A percentile compares a stretch with the other conserved stretches of the same genome.
phyloP scores from a whole-genome alignment of 2,113 vertebrate genomes.

The Haemorhous mexicanus region DNA sequence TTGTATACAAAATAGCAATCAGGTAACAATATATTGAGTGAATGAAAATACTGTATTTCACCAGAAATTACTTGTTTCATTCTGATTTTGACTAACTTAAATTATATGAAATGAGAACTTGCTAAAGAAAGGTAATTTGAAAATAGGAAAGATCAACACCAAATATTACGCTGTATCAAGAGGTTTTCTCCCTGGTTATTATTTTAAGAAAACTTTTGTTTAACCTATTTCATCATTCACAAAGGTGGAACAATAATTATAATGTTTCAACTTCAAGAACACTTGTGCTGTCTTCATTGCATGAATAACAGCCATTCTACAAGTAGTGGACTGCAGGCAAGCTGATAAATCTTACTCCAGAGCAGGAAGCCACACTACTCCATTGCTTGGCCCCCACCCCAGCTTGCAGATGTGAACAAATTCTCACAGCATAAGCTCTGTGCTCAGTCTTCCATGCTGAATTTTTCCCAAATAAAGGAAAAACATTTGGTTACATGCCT shows the following conservation, averaged over 20 bases:
- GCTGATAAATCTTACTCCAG: background rate
- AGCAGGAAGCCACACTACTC: background rate
- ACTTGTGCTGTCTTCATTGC: background rate
- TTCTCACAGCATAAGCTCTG: background rate
- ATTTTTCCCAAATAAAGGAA: background rate
- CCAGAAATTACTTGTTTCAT: background rate
- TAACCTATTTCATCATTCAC: background rate
- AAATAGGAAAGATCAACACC: background rate
- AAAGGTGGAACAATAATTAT: background rate
- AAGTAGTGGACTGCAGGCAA: background rate
- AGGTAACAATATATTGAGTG: background rate
- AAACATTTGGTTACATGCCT: background rate
- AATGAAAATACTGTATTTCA: background rate
- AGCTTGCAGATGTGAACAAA: background rate
- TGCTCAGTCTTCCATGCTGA: background rate
- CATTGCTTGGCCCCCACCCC: background rate
- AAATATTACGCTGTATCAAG: background rate
- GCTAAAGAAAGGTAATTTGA: background rate
- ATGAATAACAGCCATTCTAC: background rate
- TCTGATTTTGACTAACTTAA: background rate
- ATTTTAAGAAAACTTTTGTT: background rate
- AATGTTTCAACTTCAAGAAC: background rate
- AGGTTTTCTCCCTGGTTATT: background rate
- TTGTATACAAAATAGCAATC: background rate
- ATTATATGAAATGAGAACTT: background rate